A percentile compares a stretch with the other conserved stretches of the same genome.
Conservation (phyloP, 2,113 vertebrate species). For the Rissa tridactyla region DNA sequence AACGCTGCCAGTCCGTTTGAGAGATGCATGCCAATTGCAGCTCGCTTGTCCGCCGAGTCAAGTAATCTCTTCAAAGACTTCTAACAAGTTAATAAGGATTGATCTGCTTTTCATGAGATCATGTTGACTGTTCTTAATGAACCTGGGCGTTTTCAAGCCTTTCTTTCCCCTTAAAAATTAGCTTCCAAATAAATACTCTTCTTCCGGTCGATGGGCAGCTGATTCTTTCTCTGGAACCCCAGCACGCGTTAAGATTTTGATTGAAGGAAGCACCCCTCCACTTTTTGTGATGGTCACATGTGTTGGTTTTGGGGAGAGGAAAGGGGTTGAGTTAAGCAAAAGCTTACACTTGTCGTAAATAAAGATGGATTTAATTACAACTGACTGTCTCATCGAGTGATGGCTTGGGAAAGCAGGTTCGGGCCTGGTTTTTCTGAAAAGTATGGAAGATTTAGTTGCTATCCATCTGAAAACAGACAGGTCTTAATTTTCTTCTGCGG, state of each 20-base stretch:
- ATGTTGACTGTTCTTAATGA: slow-evolving; percentile 48
- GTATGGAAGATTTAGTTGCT: neutral
- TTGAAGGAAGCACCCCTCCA: neutral
- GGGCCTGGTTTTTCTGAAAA: neutral
- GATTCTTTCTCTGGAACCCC: neutral
- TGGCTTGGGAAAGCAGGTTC: neutral
- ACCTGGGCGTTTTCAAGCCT: neutral
- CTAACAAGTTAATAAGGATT: slow-evolving; percentile 43
- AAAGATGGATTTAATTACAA: neutral
- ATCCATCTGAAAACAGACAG: neutral
- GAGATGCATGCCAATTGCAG: neutral
- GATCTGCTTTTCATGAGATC: slow-evolving; percentile 27
- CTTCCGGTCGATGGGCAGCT: neutral
- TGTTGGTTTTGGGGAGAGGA: neutral
- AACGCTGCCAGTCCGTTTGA: neutral
- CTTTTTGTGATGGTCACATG: neutral
- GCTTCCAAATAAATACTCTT: slow-evolving; percentile 20
- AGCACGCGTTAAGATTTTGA: neutral
- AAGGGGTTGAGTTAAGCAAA: neutral
- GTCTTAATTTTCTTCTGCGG: neutral
- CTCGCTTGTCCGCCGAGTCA: neutral
- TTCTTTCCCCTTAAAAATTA: slow-evolving; percentile 7
- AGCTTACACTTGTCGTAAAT: neutral
- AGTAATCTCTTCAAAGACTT: slow-evolving; percentile 17
- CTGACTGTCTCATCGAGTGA: neutral